Percentiles rank a stretch among this genome's conserved stretches.
These are phyloP conservation scores for Phymorhynchus buccinoides DNA, from an alignment of 1,140 invertebrate genomes.

Conservation along the genomic window DNA sequence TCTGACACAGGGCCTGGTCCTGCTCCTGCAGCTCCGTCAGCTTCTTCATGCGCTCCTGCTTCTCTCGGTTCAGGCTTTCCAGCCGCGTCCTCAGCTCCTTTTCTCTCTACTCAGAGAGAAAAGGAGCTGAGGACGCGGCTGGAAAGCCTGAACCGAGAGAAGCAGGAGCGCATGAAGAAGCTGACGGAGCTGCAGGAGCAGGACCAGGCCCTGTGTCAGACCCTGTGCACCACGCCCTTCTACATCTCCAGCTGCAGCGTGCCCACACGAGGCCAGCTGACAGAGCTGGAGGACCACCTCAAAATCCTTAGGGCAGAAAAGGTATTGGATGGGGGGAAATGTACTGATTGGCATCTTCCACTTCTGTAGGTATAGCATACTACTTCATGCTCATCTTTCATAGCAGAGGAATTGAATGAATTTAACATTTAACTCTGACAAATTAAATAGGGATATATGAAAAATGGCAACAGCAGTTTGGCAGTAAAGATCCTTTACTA, in stretches of 20 bases:
- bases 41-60: conserved; percentile 54
- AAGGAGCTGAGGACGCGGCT: conserved; percentile 59
- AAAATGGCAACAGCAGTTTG: no score
- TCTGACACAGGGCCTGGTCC: conserved; percentile 65
- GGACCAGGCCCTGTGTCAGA: conserved; percentile 65
- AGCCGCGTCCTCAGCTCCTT: conserved; percentile 59
- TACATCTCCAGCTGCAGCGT: conserved; percentile 65
- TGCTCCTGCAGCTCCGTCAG: conserved; percentile 56
- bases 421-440: neutral
- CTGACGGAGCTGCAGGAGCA: conserved; percentile 56
- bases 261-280: conserved; percentile 61
- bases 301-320: conserved; percentile 57
- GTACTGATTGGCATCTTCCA: neutral
- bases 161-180: conserved; percentile 54
- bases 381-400: no score
- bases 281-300: conserved; percentile 64
- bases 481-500: no score
- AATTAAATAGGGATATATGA: no score
- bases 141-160: conserved; percentile 58
- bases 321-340: conserved; percentile 43
- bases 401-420: neutral
- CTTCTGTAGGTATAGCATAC: no score
- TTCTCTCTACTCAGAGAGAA: conserved; percentile 65
- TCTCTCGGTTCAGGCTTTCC: conserved; percentile 58
- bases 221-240: conserved; percentile 63